Evolutionary conservation across 1,140 invertebrate species (phyloP).

Genomic region (Drosophila mayri): DNA sequence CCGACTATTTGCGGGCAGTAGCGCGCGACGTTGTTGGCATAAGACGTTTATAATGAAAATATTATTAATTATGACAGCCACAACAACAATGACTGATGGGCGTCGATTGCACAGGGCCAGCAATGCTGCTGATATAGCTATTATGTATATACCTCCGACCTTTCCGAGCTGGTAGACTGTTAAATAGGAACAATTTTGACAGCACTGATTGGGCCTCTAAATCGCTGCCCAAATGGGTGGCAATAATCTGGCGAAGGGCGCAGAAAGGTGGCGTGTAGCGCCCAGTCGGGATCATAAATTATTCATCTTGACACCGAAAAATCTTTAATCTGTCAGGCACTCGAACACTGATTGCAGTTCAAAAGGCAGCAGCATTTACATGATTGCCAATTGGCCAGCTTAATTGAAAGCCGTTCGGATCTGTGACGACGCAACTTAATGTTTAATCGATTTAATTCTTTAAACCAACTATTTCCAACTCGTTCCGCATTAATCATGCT

Average conservation of each 20-base stretch:
- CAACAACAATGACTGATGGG: conserved; percentile 69
- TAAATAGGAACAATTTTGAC: neutral
- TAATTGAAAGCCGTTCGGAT: conserved; percentile 66
- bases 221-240: conserved; percentile 9
- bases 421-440: conserved; percentile 48
- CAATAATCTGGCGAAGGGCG: conserved; percentile 6
- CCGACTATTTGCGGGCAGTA: conserved; percentile 37
- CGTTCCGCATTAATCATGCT: conserved; percentile 59
- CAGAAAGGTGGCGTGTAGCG: conserved; percentile 1
- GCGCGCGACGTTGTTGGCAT: conserved; percentile 38
- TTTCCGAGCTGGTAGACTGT: neutral
- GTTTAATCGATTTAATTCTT: conserved; percentile 64
- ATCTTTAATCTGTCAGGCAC: conserved; percentile 59
- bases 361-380: conserved; percentile 68
- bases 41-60: conserved; percentile 84
- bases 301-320: conserved; percentile 69
- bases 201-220: conserved; percentile 2
- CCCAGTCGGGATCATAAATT: conserved; percentile 60
- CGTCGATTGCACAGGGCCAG: conserved; percentile 51
- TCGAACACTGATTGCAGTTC: conserved; percentile 71
- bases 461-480: conserved; percentile 44
- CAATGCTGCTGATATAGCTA: neutral
- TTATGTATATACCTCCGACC: neutral
- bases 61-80: conserved; percentile 81
- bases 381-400: conserved; percentile 68